Conservation (phyloP, 1,140 invertebrate genomes). For the Hypothenemus hampei region DNA sequence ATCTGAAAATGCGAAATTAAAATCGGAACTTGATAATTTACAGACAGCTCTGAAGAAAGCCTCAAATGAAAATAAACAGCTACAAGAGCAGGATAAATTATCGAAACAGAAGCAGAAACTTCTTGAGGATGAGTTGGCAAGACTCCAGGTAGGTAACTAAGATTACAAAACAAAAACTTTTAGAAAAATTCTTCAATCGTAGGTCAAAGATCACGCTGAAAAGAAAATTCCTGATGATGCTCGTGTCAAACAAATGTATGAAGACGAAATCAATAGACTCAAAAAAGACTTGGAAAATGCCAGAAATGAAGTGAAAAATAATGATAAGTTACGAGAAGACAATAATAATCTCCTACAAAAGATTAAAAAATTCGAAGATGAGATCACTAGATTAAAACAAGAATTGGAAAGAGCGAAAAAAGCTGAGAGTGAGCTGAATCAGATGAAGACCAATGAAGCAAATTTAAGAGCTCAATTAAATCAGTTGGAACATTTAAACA, state of each 20-base stretch:
- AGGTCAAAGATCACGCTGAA: not conserved
- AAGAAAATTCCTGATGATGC: no score
- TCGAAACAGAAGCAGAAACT: slow-evolving; percentile 7
- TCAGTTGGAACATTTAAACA: slow-evolving; percentile 19
- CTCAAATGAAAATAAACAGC: slow-evolving; percentile 6
- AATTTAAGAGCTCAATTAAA: slow-evolving; percentile 12
- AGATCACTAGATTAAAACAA: slow-evolving; percentile 17
- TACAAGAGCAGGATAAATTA: slow-evolving; percentile 16
- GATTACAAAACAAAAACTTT: slow-evolving; percentile 6
- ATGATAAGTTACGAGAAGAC: slow-evolving; percentile 6
- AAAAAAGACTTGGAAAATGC: slow-evolving; percentile 16
- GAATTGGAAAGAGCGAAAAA: slow-evolving; percentile 14
- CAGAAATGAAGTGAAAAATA: not conserved
- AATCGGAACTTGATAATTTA: slow-evolving; percentile 13
- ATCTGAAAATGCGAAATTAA: slow-evolving; percentile 18
- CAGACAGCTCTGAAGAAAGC: slow-evolving; percentile 9
- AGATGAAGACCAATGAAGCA: not conserved
- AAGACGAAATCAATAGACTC: slow-evolving; percentile 12
- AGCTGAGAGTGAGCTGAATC: not conserved
- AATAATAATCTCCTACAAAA: slow-evolving; percentile 13
- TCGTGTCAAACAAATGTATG: not conserved
- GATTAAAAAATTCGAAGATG: slow-evolving; percentile 14
- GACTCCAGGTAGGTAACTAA: no score
- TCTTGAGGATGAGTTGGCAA: slow-evolving; percentile 15
- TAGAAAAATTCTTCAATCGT: no score